These are phyloP conservation scores for Paracentrotus lividus DNA, from an alignment of 53 echinoderm and acorn worm genomes.

Conservation along the genomic window DNA sequence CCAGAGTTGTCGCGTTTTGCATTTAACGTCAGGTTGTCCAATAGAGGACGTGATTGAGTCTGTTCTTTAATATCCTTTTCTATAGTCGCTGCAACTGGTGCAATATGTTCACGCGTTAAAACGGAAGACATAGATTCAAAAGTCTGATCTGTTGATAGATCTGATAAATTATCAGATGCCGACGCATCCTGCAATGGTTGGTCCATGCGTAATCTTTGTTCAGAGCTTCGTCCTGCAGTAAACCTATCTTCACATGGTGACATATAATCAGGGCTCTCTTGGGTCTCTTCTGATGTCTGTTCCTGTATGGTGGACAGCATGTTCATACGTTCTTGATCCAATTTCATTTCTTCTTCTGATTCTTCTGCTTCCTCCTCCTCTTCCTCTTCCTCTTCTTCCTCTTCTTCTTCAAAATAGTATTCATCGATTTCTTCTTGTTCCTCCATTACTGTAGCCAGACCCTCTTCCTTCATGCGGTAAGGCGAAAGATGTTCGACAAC, in stretches of 20 bases:
- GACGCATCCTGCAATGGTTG: constrained; percentile 53
- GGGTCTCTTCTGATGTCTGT: constrained; percentile 69
- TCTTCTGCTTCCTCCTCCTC: constrained; percentile 74
- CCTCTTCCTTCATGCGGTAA: constrained; percentile 78
- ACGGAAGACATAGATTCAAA: constrained; percentile 70
- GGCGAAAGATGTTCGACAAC: constrained; percentile 69
- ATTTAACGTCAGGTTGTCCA: constrained; percentile 70
- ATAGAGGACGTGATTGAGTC: constrained; percentile 26
- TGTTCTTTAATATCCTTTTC: constrained; percentile 61
- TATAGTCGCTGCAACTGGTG: constrained; percentile 53
- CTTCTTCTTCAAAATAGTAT: constrained; percentile 67
- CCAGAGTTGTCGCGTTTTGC: constrained; percentile 71
- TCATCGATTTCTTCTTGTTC: constrained; percentile 86
- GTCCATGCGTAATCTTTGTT: constrained; percentile 60
- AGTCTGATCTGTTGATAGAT: constrained; percentile 60
- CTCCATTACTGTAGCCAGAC: constrained; percentile 90
- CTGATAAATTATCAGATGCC: constrained; percentile 24
- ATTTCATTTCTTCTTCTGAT: constrained; percentile 45
- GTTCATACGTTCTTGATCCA: constrained; percentile 32
- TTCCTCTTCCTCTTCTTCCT: constrained; percentile 50
- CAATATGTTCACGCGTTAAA: constrained; percentile 62
- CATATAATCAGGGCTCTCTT: constrained; percentile 52
- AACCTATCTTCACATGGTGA: constrained; percentile 59
- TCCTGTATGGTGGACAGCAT: constrained; percentile 65
- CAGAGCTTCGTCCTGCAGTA: neutral